Evolutionary conservation across 2,113 vertebrate species (phyloP).

Genomic region (Laticauda colubrina): DNA sequence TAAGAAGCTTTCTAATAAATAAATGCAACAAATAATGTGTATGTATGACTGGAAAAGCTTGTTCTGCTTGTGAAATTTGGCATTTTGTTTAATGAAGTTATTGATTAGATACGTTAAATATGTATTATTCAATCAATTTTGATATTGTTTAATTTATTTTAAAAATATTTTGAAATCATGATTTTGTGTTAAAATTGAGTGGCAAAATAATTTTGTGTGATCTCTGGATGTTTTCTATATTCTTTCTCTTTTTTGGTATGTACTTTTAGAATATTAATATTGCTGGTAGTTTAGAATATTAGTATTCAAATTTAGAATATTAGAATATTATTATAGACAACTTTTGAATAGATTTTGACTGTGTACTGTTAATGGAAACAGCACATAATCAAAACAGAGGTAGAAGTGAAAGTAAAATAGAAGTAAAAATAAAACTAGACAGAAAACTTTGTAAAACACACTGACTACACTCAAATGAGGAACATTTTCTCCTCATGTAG

Average conservation of each 20-base stretch:
- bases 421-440: neutral
- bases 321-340: constrained; percentile 4
- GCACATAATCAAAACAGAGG: neutral
- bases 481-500: neutral
- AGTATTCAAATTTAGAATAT: neutral
- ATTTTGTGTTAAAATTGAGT: neutral
- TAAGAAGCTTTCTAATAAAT: neutral
- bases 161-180: neutral
- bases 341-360: neutral
- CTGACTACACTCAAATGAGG: neutral
- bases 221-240: accelerated
- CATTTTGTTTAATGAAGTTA: neutral
- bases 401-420: neutral
- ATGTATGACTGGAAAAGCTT: neutral
- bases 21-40: neutral
- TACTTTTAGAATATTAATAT: neutral
- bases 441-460: neutral
- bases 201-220: neutral
- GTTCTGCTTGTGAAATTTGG: neutral
- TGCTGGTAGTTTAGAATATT: neutral
- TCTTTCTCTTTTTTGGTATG: neutral
- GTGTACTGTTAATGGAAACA: neutral
- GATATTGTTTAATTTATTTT: neutral
- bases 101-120: neutral
- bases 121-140: neutral